Evolutionary conservation across 2,888 invertebrate genomes (phyloP).

Genomic region (Orthonychiurus folsomi): DNA sequence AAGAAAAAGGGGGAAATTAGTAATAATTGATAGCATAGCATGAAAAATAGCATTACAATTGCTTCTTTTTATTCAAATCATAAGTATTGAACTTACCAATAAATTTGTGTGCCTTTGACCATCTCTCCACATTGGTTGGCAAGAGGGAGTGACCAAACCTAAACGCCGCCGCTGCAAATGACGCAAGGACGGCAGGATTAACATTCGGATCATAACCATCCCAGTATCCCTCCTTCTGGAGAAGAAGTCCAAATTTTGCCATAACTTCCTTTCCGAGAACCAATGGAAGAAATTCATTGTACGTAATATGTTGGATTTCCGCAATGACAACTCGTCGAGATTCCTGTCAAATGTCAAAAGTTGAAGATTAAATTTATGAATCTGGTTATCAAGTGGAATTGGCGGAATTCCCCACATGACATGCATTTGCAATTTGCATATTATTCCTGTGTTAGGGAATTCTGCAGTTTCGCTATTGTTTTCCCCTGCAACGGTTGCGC

Average conservation of each 20-base stretch:
- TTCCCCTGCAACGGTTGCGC: too few relatives aligned
- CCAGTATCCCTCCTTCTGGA: constrained; percentile 77
- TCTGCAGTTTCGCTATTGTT: too few relatives aligned
- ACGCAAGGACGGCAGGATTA: constrained; percentile 79
- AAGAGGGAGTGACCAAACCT: constrained; percentile 83
- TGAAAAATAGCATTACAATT: neutral
- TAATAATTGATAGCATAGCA: neutral
- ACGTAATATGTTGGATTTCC: constrained; percentile 79
- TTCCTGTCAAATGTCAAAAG: constrained; percentile 49
- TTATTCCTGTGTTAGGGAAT: too few relatives aligned
- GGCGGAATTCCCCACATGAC: too few relatives aligned
- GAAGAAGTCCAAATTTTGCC: constrained; percentile 77
- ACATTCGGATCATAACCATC: constrained; percentile 72
- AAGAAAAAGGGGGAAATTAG: too few relatives aligned
- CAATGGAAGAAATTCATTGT: constrained; percentile 81
- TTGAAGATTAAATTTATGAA: too few relatives aligned
- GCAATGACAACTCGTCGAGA: constrained; percentile 74
- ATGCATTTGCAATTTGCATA: too few relatives aligned
- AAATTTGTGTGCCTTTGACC: constrained; percentile 91
- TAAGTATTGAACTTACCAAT: constrained; percentile 65
- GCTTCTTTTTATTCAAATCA: too few relatives aligned
- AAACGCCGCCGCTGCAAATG: constrained; percentile 85
- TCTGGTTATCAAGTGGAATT: too few relatives aligned
- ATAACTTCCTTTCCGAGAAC: constrained; percentile 80
- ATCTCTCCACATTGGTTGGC: constrained; percentile 82